phyloP scores from a whole-genome alignment of 2,888 invertebrate genomes.

The Halictus quadricinctus region DNA sequence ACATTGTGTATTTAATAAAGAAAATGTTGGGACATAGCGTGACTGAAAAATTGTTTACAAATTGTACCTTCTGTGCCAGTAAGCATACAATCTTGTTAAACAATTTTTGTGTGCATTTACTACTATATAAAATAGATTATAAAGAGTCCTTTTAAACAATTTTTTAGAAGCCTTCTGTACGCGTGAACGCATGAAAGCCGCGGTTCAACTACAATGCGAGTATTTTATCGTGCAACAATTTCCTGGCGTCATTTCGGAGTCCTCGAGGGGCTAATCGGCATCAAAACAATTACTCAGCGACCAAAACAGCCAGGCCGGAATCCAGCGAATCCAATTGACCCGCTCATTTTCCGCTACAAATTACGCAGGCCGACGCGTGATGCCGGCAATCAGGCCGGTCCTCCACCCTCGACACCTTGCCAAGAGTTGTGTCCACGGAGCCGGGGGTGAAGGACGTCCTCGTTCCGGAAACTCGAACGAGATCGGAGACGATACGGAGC shows the following conservation, averaged over 20 bases:
- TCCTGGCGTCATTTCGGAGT: neutral
- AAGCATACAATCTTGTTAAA: neutral
- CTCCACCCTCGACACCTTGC: slow-evolving; percentile 23
- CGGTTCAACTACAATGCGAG: too few relatives aligned
- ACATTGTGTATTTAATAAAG: neutral
- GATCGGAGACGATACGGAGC: neutral
- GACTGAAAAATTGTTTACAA: too few relatives aligned
- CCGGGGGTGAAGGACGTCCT: neutral
- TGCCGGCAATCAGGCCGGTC: slow-evolving; percentile 3
- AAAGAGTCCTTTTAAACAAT: neutral
- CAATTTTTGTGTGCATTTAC: neutral
- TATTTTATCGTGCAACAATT: neutral
- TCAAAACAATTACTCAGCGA: neutral
- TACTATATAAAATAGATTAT: neutral
- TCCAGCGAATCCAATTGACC: neutral
- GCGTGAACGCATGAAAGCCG: too few relatives aligned
- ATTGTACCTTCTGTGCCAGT: neutral
- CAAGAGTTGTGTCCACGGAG: neutral
- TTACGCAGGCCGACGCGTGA: neutral
- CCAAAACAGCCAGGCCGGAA: neutral
- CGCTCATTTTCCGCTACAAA: neutral
- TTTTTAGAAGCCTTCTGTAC: too few relatives aligned
- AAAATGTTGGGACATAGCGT: neutral
- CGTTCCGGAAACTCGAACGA: neutral
- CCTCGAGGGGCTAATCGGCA: neutral